Conservation (phyloP, 2,797 vertebrate genomes). For the Hyperoplus immaculatus region DNA sequence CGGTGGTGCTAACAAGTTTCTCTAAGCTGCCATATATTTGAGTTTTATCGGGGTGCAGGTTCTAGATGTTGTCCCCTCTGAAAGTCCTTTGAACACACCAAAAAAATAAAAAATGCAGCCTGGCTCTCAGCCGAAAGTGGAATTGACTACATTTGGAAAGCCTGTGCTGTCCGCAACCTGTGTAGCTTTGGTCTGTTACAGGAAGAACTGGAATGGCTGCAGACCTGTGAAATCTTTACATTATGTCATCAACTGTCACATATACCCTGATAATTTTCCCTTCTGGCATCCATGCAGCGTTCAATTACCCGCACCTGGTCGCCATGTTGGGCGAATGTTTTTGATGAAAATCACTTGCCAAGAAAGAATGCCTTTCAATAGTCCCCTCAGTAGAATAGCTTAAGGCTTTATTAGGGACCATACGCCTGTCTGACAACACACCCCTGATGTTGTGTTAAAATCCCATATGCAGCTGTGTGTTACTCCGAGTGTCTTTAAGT, state of each 20-base stretch:
- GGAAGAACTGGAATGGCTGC: conserved; percentile 35
- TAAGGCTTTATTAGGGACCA: conserved; percentile 77
- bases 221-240: conserved; percentile 58
- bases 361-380: conserved; percentile 73
- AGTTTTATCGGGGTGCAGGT: conserved; percentile 34
- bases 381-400: conserved; percentile 68
- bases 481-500: conserved; percentile 65
- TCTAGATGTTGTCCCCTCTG: conserved; percentile 21
- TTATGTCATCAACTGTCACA: conserved; percentile 78
- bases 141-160: conserved; percentile 24
- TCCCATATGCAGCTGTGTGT: conserved; percentile 79
- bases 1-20: conserved; percentile 68
- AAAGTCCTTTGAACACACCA: conserved; percentile 39
- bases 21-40: conserved; percentile 26
- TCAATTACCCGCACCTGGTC: conserved; percentile 78
- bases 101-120: conserved; percentile 13
- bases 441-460: conserved; percentile 75
- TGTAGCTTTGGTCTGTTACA: conserved; percentile 52
- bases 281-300: conserved; percentile 64
- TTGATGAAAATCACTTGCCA: conserved; percentile 77
- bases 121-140: conserved; percentile 18
- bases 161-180: conserved; percentile 49
- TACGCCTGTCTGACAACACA: conserved; percentile 77
- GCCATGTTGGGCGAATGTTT: conserved; percentile 76
- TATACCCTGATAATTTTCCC: conserved; percentile 66